Evolutionary conservation across 2,888 invertebrate species (phyloP).

Genomic region (Lasioglossum pauxillum): DNA sequence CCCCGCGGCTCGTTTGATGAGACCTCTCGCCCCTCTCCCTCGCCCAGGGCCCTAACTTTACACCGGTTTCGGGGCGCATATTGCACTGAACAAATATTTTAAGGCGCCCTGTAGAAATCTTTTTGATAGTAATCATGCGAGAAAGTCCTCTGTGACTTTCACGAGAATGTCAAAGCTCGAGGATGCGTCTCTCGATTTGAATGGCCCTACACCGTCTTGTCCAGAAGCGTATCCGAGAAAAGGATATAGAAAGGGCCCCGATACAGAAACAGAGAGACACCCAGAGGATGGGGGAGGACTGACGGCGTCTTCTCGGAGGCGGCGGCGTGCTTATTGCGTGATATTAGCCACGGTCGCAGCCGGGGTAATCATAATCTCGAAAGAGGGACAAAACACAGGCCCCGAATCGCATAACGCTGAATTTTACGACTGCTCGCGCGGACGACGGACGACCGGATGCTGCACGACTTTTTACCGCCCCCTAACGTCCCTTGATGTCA

Average conservation of each 20-base stretch:
- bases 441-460: constrained; percentile 77
- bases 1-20: constrained; percentile 77
- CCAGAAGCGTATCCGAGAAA: constrained; percentile 16
- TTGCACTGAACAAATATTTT: not conserved
- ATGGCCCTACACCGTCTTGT: no score
- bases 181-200: no score
- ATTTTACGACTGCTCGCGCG: constrained; percentile 79
- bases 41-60: constrained; percentile 62
- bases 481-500: constrained; percentile 63
- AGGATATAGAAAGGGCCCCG: constrained; percentile 41
- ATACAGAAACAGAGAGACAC: constrained; percentile 41
- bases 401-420: constrained; percentile 79
- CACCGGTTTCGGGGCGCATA: constrained; percentile 74
- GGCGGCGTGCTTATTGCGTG: constrained; percentile 78
- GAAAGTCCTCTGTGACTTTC: no score
- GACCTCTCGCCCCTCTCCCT: constrained; percentile 41
- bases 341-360: constrained; percentile 81
- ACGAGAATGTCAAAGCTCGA: no score
- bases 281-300: constrained; percentile 20
- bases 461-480: constrained; percentile 76
- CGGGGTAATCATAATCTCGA: constrained; percentile 81
- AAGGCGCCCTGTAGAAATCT: not conserved
- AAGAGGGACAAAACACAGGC: constrained; percentile 80
- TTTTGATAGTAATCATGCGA: not conserved
- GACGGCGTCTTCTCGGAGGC: constrained; percentile 61